Percentiles rank a stretch among this genome's conserved stretches.
Evolutionary conservation across 1,140 invertebrate species (phyloP).

Genomic region (Drosophila lini): DNA sequence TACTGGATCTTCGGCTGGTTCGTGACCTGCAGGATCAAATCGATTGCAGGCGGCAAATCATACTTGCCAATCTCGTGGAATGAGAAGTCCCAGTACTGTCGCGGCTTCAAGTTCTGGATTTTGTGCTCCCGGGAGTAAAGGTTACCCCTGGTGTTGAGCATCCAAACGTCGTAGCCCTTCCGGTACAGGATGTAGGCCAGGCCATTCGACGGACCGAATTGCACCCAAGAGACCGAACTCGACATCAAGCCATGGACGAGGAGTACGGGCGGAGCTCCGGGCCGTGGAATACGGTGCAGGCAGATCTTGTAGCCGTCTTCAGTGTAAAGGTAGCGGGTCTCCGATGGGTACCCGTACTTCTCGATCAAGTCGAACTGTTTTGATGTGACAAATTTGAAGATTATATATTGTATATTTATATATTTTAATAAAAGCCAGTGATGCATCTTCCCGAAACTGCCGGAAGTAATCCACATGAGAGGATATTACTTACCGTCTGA

Average conservation of each 20-base stretch:
- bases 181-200: conserved; percentile 88
- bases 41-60: conserved; percentile 89
- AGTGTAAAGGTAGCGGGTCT: conserved; percentile 85
- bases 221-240: conserved; percentile 86
- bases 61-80: conserved; percentile 89
- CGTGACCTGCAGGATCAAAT: conserved; percentile 86
- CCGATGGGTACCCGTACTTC: conserved; percentile 86
- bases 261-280: conserved; percentile 84
- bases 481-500: conserved; percentile 1
- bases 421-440: background rate
- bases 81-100: conserved; percentile 85
- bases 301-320: conserved; percentile 85
- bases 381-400: background rate
- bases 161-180: conserved; percentile 89
- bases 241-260: conserved; percentile 88
- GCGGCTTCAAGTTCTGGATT: conserved; percentile 69
- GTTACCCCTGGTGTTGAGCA: conserved; percentile 89
- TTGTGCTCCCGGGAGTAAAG: conserved; percentile 87
- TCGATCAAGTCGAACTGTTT: conserved; percentile 71
- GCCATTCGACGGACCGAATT: conserved; percentile 85
- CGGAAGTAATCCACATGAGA: too few species aligned
- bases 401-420: too few species aligned
- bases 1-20: conserved; percentile 79
- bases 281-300: conserved; percentile 81
- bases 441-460: background rate